phyloP scores from a whole-genome alignment of 2,888 invertebrate species.

The Cephus rjabovi region DNA sequence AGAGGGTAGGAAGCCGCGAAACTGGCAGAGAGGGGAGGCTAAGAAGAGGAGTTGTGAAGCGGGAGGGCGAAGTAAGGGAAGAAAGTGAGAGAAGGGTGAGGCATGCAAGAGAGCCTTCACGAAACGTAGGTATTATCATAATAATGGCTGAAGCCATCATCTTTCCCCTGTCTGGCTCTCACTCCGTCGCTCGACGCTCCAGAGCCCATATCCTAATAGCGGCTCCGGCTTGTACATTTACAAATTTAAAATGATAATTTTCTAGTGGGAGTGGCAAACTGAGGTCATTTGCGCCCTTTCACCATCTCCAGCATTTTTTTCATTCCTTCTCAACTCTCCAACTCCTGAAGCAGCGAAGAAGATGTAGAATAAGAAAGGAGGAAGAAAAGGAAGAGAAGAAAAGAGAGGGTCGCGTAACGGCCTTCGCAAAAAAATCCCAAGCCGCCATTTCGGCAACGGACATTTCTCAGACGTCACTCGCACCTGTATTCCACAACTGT shows the following conservation, averaged over 20 bases:
- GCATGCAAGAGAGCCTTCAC: slow-evolving; percentile 38
- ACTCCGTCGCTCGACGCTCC: slow-evolving; percentile 18
- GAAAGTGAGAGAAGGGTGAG: slow-evolving; percentile 31
- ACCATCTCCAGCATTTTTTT: slow-evolving; percentile 21
- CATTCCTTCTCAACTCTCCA: slow-evolving; percentile 6
- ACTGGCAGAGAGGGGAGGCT: slow-evolving; percentile 19
- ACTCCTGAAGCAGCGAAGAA: slow-evolving; percentile 1
- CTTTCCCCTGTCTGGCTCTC: slow-evolving; percentile 39
- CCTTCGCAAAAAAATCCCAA: slow-evolving; percentile 29
- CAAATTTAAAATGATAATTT: slow-evolving; percentile 59
- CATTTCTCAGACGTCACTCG: slow-evolving; percentile 45
- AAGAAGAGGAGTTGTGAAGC: slow-evolving; percentile 9
- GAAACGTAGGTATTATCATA: slow-evolving; percentile 54
- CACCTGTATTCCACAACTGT: slow-evolving; percentile 30
- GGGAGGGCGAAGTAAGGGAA: background rate
- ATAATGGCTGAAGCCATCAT: slow-evolving; percentile 54
- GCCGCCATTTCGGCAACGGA: slow-evolving; percentile 24
- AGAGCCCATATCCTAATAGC: slow-evolving; percentile 43
- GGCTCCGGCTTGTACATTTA: slow-evolving; percentile 49
- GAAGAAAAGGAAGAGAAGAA: background rate
- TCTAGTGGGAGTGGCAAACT: slow-evolving; percentile 44
- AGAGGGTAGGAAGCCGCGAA: slow-evolving; percentile 15
- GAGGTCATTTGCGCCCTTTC: slow-evolving; percentile 50
- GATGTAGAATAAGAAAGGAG: background rate
- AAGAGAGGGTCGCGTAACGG: slow-evolving; percentile 4